Evolutionary conservation across 35 echinoderm and acorn worm genomes (phyloP).

Genomic region (Ophioderma brevispina): DNA sequence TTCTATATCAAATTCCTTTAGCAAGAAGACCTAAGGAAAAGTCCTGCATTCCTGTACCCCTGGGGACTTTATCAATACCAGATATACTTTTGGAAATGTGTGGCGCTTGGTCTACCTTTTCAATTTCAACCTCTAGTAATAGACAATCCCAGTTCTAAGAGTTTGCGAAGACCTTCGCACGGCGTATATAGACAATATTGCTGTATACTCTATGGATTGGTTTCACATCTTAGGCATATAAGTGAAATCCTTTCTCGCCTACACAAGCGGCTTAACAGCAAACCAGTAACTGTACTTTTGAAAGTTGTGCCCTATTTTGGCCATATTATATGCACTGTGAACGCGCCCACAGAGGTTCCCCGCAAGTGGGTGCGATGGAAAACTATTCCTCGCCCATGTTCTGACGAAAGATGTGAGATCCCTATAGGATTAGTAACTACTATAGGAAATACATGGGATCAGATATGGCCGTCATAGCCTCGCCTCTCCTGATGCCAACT

Average conservation of each 20-base stretch:
- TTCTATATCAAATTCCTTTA: too few species aligned
- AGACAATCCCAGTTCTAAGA: background rate
- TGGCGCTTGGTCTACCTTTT: background rate
- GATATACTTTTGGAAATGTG: slow-evolving; percentile 58
- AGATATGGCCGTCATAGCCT: slow-evolving; percentile 2
- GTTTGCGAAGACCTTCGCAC: background rate
- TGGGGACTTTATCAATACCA: slow-evolving; percentile 56
- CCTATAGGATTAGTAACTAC: background rate
- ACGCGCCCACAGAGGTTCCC: background rate
- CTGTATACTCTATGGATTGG: background rate
- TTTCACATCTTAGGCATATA: background rate
- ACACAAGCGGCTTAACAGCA: background rate
- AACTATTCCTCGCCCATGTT: background rate
- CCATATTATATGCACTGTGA: background rate
- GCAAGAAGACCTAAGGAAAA: slow-evolving; percentile 31
- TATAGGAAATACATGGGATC: slow-evolving; percentile 29
- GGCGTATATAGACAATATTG: background rate
- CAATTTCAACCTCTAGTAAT: background rate
- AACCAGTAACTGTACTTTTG: background rate
- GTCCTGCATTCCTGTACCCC: slow-evolving; percentile 54
- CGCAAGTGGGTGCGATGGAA: background rate
- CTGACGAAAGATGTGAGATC: background rate
- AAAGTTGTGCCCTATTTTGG: background rate
- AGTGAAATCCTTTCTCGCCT: background rate
- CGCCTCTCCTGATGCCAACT: slow-evolving; percentile 19